These are phyloP conservation scores for Nasonia giraulti DNA, from an alignment of 1,140 invertebrate genomes.

Conservation along the genomic window DNA sequence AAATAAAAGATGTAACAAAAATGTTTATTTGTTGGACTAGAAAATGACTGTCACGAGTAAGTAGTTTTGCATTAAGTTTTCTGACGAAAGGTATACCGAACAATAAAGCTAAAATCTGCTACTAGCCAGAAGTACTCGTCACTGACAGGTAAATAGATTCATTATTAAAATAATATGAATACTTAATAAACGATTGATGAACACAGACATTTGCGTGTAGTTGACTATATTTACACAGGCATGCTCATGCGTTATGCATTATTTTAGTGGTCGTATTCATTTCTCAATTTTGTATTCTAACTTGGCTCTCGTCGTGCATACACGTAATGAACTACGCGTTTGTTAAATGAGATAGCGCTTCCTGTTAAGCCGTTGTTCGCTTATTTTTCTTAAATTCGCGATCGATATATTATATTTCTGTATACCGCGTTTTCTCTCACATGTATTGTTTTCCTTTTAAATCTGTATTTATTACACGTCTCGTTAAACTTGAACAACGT, in stretches of 20 bases:
- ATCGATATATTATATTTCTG: conserved; percentile 25
- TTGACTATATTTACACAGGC: conserved; percentile 63
- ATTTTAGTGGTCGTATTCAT: background rate
- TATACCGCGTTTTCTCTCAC: conserved; percentile 5
- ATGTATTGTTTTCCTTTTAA: conserved; percentile 31
- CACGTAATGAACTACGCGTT: background rate
- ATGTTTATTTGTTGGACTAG: conserved; percentile 32
- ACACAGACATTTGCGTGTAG: conserved; percentile 56
- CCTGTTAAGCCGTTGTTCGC: conserved; percentile 5
- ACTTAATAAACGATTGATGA: background rate
- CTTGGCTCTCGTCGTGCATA: background rate
- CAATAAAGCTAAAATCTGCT: background rate
- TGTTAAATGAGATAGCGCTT: too few species aligned
- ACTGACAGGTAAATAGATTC: background rate
- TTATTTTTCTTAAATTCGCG: background rate
- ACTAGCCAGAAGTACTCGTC: background rate
- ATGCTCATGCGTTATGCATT: conserved; percentile 59
- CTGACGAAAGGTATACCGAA: background rate
- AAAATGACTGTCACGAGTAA: conserved; percentile 25
- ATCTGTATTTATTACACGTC: conserved; percentile 63
- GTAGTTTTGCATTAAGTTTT: background rate
- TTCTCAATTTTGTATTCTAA: background rate
- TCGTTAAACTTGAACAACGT: conserved; percentile 69
- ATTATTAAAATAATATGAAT: conserved; percentile 2
- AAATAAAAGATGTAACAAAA: conserved; percentile 4